Evolutionary conservation across 2,113 vertebrate species (phyloP), one percentile per base, ranked within the genome.

Genomic region (Mastomys coucha): DNA sequence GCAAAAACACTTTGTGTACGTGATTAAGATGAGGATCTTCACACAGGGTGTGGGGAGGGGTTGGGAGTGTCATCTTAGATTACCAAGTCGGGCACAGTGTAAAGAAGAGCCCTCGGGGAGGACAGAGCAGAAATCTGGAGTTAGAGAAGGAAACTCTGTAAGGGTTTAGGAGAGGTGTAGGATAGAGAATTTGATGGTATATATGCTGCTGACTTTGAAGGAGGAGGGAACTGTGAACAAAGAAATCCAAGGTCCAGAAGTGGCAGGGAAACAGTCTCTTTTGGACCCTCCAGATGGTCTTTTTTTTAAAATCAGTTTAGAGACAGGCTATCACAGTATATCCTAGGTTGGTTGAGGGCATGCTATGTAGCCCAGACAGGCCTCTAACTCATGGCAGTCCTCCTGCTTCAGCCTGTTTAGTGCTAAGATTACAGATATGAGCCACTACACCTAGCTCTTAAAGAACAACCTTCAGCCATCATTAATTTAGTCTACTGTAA

Each of bases 1-100:
- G 45, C 53, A 72, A 91, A 77, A 84, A 22, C 7, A 76, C 45
- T 53, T 82, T 80, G 36, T 5, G 22, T 49, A 31, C 51, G 22
- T 70, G 91, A 65, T 70, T 86, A 88, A 87, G 65, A 82, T 88
- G 82, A 42, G 77, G 33, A 45, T 88, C 77, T 73, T 88, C 49
- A 88, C 51, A 17, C 42, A 6, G 7, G 26, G 39, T 28, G 49
- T 19, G 72, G 7, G n/a, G 72, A 20, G 36, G 16, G 3, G 36
- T 17, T 19, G 8, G 80, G 56, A 22, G 7, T 60, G 36, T 39
- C 56, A 81, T 26, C 14, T 22, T 72, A 86, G 85, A 56, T 92
- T 88, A 53, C 28, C 22, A 28, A 80, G 26, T 49, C 8, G 22
- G 91, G 19, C 7, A 45, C 9, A 58, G 0, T 58, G 16, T 56